phyloP scores from a whole-genome alignment of 92 coral and sea anemone genomes.

The Ricordea florida region DNA sequence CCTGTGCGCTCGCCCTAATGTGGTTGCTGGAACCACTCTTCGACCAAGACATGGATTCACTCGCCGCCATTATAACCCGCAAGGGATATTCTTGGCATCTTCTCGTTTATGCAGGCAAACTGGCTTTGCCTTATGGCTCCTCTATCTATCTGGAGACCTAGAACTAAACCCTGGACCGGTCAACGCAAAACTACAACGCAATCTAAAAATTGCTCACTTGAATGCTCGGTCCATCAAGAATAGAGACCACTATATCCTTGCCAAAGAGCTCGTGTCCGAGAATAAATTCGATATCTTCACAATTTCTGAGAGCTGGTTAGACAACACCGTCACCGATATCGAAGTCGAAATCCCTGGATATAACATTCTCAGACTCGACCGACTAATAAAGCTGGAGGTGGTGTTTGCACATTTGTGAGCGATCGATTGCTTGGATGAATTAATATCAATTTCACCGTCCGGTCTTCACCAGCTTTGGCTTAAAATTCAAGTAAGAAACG shows the following conservation, averaged over 20 bases:
- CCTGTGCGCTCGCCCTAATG: too few species aligned
- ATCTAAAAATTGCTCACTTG: background rate
- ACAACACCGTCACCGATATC: background rate
- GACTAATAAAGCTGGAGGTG: conserved; percentile 18
- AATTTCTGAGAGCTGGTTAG: background rate
- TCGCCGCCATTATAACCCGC: too few species aligned
- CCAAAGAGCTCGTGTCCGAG: background rate
- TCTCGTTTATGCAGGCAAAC: too few species aligned
- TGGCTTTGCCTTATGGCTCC: too few species aligned
- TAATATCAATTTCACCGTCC: background rate
- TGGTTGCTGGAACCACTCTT: too few species aligned
- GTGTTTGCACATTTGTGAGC: conserved; percentile 12
- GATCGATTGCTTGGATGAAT: background rate
- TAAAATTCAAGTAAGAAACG: conserved; percentile 17
- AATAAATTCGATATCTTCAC: background rate
- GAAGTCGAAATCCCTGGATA: conserved; percentile 12
- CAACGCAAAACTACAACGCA: too few species aligned
- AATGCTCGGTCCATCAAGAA: background rate
- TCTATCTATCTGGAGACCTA: background rate
- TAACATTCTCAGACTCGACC: conserved; percentile 16
- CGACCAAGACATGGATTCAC: too few species aligned
- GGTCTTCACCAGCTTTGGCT: conserved; percentile 13
- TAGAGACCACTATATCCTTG: background rate
- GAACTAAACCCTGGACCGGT: background rate
- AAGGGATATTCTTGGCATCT: too few species aligned